Percentiles rank a stretch among this genome's conserved stretches.
phyloP scores from a whole-genome alignment of 2,797 vertebrate genomes.

The Hirundo rustica region DNA sequence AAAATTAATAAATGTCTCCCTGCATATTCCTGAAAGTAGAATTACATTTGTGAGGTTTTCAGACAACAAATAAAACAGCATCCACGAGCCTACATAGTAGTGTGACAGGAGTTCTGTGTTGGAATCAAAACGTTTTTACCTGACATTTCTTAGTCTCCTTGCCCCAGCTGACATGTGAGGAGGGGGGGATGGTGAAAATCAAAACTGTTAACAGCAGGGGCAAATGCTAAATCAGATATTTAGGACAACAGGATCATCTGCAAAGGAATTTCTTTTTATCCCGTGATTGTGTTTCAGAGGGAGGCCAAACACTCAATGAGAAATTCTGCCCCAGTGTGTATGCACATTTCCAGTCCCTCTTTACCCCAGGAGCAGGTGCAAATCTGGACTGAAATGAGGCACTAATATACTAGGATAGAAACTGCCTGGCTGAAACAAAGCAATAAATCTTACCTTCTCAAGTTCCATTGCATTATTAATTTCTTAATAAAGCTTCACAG shows the following conservation, averaged over 20 bases:
- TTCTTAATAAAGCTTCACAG: background rate
- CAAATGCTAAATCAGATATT: background rate
- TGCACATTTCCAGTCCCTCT: background rate
- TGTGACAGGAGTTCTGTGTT: background rate
- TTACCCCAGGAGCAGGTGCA: background rate
- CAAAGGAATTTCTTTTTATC: background rate
- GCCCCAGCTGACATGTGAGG: background rate
- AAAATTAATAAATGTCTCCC: background rate
- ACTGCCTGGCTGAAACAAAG: background rate
- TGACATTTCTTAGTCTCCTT: background rate
- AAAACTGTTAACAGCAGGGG: background rate
- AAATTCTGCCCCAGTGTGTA: background rate
- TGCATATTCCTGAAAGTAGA: background rate
- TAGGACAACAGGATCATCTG: background rate
- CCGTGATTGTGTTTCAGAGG: background rate
- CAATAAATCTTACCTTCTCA: background rate
- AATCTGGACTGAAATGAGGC: background rate
- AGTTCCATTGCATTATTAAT: background rate
- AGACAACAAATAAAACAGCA: background rate
- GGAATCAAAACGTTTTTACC: background rate
- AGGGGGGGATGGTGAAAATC: background rate
- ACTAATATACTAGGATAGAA: background rate
- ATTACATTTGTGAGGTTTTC: background rate
- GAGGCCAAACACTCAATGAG: background rate
- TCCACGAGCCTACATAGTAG: fast-evolving